A percentile compares a stretch with the other conserved stretches of the same genome.
These are phyloP conservation scores for Gadopsis bispinosus DNA, from an alignment of 2,797 vertebrate species.

Conservation along the genomic window DNA sequence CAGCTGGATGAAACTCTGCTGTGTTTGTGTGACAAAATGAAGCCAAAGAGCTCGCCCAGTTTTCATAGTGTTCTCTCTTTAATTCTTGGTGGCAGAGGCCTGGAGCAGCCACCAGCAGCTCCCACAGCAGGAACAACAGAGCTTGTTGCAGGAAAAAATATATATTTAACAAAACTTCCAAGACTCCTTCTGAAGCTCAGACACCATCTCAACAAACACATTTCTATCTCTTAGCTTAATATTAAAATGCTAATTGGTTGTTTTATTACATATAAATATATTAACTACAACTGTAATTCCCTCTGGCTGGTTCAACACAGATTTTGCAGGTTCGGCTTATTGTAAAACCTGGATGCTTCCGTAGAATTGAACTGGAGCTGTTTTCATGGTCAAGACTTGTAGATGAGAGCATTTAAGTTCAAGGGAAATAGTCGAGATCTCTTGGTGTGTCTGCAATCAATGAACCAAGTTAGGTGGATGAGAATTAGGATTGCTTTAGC, in stretches of 20 bases:
- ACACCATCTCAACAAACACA: conserved; percentile 22
- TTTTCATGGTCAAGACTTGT: background rate
- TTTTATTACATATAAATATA: conserved; percentile 6
- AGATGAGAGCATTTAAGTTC: background rate
- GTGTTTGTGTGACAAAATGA: background rate
- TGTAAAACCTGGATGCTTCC: background rate
- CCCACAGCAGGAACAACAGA: conserved; percentile 74
- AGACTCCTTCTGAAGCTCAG: conserved; percentile 20
- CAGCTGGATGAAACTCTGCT: background rate
- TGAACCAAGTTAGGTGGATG: background rate
- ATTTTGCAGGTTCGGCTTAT: background rate
- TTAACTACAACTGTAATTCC: background rate
- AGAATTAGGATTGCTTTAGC: background rate
- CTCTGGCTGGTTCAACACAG: background rate
- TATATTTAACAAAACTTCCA: conserved; percentile 47
- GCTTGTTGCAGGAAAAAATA: conserved; percentile 67
- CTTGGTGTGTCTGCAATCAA: background rate
- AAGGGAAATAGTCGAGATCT: background rate
- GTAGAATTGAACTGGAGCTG: background rate
- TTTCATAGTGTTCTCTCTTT: conserved; percentile 55
- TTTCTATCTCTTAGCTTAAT: conserved; percentile 27
- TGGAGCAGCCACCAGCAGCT: conserved; percentile 47
- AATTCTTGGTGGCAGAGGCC: conserved; percentile 60
- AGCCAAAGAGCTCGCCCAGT: conserved; percentile 1
- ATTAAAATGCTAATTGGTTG: conserved; percentile 31